These are phyloP conservation scores for Phthorimaea operculella DNA, from an alignment of 1,140 invertebrate genomes.

Conservation along the genomic window DNA sequence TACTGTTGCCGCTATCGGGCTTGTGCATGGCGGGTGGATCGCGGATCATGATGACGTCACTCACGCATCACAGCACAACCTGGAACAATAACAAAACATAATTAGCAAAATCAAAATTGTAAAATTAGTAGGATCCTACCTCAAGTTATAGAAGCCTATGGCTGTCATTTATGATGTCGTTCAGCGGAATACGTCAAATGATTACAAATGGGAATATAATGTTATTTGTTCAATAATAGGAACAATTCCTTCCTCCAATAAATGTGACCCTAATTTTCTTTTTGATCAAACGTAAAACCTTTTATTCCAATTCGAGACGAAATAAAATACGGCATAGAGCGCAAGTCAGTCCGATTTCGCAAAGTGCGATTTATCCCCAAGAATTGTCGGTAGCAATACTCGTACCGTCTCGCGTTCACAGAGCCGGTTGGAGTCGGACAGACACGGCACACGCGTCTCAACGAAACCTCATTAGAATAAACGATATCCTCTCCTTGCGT, in stretches of 20 bases:
- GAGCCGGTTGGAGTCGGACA: constrained; percentile 18
- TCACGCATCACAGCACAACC: constrained; percentile 49
- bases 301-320: no score
- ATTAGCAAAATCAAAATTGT: constrained; percentile 7
- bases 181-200: no score
- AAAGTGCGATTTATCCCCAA: constrained; percentile 12
- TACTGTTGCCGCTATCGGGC: constrained; percentile 58
- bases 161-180: background rate
- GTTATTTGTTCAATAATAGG: no score
- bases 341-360: background rate
- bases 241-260: no score
- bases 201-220: no score
- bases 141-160: background rate
- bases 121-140: background rate
- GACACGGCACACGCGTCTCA: constrained; percentile 37
- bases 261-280: no score
- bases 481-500: constrained; percentile 66
- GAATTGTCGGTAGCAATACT: constrained; percentile 26
- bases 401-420: background rate
- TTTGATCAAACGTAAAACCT: no score
- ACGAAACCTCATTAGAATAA: constrained; percentile 66
- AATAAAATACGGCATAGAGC: background rate
- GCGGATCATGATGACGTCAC: constrained; percentile 62
- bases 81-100: constrained; percentile 33
- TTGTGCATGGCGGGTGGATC: constrained; percentile 68